phyloP scores from a whole-genome alignment of 2,113 vertebrate genomes.

The Rhodinocichla rosea region DNA sequence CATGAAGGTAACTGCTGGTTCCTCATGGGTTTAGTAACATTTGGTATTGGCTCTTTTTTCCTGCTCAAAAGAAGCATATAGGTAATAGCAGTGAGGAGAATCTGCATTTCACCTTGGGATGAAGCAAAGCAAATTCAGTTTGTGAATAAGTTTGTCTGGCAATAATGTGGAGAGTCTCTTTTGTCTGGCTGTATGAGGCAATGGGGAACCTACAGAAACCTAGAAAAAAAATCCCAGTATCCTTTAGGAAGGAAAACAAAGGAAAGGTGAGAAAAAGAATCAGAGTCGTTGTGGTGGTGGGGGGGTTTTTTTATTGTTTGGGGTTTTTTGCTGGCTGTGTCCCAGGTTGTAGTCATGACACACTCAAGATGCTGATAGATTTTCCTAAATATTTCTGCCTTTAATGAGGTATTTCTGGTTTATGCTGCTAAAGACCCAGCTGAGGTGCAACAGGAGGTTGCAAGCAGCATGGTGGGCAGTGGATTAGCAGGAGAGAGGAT shows the following conservation, averaged over 20 bases:
- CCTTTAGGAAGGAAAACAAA: not conserved
- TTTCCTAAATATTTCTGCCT: not conserved
- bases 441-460: not conserved
- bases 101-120: not conserved
- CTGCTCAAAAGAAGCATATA: not conserved
- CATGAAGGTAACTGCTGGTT: not conserved
- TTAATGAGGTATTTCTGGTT: not conserved
- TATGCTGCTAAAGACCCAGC: not conserved
- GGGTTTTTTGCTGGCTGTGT: fast-evolving
- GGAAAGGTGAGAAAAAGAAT: not conserved
- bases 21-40: not conserved
- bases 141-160: not conserved
- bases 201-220: not conserved
- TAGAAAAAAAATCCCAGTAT: not conserved
- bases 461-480: not conserved
- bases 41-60: not conserved
- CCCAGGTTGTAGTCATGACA: not conserved
- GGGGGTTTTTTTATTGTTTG: not conserved
- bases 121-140: not conserved
- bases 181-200: not conserved
- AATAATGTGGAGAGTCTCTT: not conserved
- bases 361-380: not conserved
- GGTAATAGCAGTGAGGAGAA: not conserved
- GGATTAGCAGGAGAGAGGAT: not conserved
- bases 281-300: not conserved